A percentile compares a stretch with the other conserved stretches of the same genome.
Evolutionary conservation across 1,140 invertebrate species (phyloP).

Genomic region (Dreissena rostriformis): DNA sequence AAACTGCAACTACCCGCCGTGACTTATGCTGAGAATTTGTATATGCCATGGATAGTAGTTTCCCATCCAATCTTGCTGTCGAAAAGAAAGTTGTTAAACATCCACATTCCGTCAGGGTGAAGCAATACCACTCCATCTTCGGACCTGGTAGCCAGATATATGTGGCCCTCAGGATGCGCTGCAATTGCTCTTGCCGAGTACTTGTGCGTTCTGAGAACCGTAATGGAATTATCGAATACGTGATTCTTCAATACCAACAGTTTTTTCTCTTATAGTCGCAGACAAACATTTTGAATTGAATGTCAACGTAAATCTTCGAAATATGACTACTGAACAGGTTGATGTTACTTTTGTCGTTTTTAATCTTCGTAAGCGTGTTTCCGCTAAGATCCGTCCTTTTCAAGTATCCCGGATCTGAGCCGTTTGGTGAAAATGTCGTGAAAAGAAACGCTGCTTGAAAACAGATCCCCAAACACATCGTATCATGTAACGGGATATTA

Average conservation of each 20-base stretch:
- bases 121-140: background rate
- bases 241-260: background rate
- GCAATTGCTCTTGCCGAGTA: background rate
- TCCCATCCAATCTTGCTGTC: background rate
- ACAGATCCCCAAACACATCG: no score
- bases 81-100: conserved; percentile 12
- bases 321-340: background rate
- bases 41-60: background rate
- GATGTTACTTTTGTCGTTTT: no score
- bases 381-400: no score
- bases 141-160: background rate
- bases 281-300: background rate
- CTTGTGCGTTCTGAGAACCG: conserved; percentile 4
- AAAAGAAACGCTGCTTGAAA: no score
- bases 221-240: background rate
- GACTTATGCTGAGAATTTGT: background rate
- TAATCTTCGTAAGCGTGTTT: no score
- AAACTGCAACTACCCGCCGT: no score
- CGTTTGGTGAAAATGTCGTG: no score
- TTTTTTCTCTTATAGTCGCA: background rate
- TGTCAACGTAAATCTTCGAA: conserved; percentile 10
- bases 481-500: no score
- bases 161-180: background rate
- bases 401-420: no score
- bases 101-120: background rate